A percentile compares a stretch with the other conserved stretches of the same genome.
phyloP scores from a whole-genome alignment of 2,888 invertebrate species.

The Sylvicola fuscatus region DNA sequence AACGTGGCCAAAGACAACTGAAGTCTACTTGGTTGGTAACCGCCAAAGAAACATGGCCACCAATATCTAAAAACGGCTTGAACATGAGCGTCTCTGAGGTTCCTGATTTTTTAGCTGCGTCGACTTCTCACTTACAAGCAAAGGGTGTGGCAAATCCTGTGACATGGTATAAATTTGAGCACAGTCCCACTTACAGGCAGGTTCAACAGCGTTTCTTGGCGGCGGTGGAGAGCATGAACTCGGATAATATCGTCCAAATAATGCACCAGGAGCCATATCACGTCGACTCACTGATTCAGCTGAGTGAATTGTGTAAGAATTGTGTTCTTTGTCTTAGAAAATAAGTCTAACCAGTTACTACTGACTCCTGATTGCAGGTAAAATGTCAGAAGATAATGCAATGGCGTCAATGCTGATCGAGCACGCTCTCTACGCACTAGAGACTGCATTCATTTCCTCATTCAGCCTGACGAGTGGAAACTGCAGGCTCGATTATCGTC shows the following conservation, averaged over 20 bases:
- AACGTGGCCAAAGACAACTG: constrained; percentile 28
- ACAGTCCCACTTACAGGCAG: constrained; percentile 49
- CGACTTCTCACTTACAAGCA: not conserved
- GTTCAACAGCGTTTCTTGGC: constrained; percentile 53
- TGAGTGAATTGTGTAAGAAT: constrained; percentile 52
- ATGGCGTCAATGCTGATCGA: constrained; percentile 63
- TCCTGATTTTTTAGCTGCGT: constrained; percentile 7
- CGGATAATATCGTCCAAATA: constrained; percentile 55
- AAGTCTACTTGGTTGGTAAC: constrained; percentile 45
- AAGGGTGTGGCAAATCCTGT: constrained; percentile 12
- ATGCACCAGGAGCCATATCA: constrained; percentile 58
- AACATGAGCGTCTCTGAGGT: constrained; percentile 44
- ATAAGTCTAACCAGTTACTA: not conserved
- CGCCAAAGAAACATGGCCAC: constrained; percentile 52
- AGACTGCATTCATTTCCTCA: constrained; percentile 56
- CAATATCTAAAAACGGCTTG: constrained; percentile 45
- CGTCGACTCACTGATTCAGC: constrained; percentile 57
- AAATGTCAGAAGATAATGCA: constrained; percentile 53
- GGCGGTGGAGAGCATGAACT: constrained; percentile 59
- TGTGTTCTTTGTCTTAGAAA: not conserved
- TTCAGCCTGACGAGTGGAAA: constrained; percentile 56
- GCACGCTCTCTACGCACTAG: constrained; percentile 52
- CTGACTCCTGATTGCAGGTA: constrained; percentile 11
- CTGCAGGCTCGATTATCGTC: constrained; percentile 53
- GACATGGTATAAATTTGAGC: constrained; percentile 50